Base-by-base conservation (phyloP, 2,797 vertebrate genomes). In the Philypnodon macrostomus region DNA sequence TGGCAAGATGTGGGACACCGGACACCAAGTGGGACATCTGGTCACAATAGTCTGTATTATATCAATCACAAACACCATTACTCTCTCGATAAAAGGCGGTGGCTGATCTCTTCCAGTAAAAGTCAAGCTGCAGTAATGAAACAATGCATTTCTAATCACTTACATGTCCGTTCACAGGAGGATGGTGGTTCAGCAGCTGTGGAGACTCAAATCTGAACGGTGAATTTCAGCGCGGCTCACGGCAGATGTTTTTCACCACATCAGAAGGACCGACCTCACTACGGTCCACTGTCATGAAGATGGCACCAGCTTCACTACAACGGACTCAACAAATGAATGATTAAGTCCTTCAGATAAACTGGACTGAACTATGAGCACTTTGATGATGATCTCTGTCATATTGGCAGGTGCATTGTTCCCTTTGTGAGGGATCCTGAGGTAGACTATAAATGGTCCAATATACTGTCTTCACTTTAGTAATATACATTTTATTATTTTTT, bases 181-280 rank as follows among this genome's bases (percentile, higher is more conserved):
- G 94, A 29, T 96, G 93, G 93, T 95, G 93, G 94, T 96, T 96
- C 62, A 91, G 91, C 52, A 83, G 84, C 53, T 95, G 94, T 0
- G 86, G 91, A 1, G 87, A 89, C 2, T 89, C 90, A 33, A 95
- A 94, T 68, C 91, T 94, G 21, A 95, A 95, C 0, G 92, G 93
- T 29, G 91, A 80, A 27, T 94, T 90, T 24, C 4, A 1, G 21
- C 18, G 84, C 65, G 85, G 88, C 5, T 91, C 90, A 53, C 90
- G 87, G 42, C 83, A 80, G 2, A 91, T 92, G 82, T 95, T 93
- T 35, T 93, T 92, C 92, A 91, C 81, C 44, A 85, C 87, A 6
- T 81, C 85, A 79, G 75, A 82, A 8, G 89, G 90, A 52, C 83
- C 79, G 24, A 87, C 88, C 26, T 83, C 91, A 0, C 71, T 92